Conservation (phyloP, 2,113 vertebrate genomes). For the Tychaedon coryphoeus region DNA sequence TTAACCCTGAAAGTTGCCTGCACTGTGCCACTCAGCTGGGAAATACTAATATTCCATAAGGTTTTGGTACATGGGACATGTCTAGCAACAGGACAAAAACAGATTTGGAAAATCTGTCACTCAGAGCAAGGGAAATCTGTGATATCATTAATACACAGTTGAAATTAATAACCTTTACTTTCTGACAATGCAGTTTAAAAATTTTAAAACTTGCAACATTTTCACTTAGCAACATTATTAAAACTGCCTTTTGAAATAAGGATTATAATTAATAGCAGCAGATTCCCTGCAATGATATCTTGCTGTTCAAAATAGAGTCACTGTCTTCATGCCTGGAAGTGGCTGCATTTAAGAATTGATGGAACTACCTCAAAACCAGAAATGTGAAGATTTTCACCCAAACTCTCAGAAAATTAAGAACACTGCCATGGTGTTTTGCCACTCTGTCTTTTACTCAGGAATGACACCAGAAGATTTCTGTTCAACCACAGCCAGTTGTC, state of each 20-base stretch:
- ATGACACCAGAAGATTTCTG: not conserved
- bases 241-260: not conserved
- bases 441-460: not conserved
- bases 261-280: not conserved
- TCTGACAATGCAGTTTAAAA: not conserved
- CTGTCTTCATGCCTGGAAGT: not conserved
- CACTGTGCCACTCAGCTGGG: not conserved
- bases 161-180: rapidly evolving
- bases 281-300: not conserved
- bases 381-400: not conserved
- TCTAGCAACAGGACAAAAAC: not conserved
- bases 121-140: not conserved
- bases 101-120: not conserved
- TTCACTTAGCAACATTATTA: not conserved
- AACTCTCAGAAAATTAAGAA: not conserved
- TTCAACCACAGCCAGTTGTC: not conserved
- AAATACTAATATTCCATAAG: not conserved
- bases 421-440: not conserved
- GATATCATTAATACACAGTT: rapidly evolving
- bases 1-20: not conserved
- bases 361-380: not conserved
- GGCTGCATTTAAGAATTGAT: not conserved
- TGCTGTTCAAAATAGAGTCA: not conserved
- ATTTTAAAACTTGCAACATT: not conserved
- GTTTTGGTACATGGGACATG: rapidly evolving